Evolutionary conservation across 1,140 invertebrate genomes (phyloP), one percentile per base, ranked within the genome.

Genomic region (Laodelphax striatellus): DNA sequence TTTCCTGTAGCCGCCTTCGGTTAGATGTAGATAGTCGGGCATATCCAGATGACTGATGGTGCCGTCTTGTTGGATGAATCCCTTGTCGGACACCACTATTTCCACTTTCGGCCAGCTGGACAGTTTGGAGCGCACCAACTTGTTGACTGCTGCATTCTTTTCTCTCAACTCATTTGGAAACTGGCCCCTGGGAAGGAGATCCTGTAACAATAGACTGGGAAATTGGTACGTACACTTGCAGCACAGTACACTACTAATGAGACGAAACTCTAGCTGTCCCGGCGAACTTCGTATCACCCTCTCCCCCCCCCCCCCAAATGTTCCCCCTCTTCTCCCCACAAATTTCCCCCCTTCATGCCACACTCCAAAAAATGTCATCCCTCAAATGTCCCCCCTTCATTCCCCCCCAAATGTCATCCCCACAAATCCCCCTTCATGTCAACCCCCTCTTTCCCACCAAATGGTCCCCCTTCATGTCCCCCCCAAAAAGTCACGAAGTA

Each of bases 21-120:
- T 92, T 34, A 92, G 78, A 70, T 92, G 86, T 28, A 93, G 78
- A 73, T 92, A 94, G 73, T 95, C 92, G 69, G 86, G 83, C 87
- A 94, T 90, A 70, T 94, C 91, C 68, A 84, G 83, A 69, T 90
- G 86, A 70, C 84, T 87, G 58, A 94, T 91, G 21, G 80, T 82
- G 9, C 86, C 88, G 73, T 91, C 87, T 43, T 77, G 76, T 68
- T 87, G 82, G 41, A 92, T 79, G 65, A 90, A 80, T 22, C 84
- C 84, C 67, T 87, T 83, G 68, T 89, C 87, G 65, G 87, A 86
- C 60, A 75, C 72, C 42, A 90, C 80, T 58, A 85, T 77, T 74
- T 88, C 86, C 16, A 85, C 81, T 70, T 82, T 80, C 59, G 77
- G 72, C 67, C 82, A 74, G 54, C 75, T 77, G 34, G 75, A 69